Percentiles rank a stretch among this genome's conserved stretches.
Conservation (phyloP, 2,113 vertebrate species). For the Gymnarchus niloticus region DNA sequence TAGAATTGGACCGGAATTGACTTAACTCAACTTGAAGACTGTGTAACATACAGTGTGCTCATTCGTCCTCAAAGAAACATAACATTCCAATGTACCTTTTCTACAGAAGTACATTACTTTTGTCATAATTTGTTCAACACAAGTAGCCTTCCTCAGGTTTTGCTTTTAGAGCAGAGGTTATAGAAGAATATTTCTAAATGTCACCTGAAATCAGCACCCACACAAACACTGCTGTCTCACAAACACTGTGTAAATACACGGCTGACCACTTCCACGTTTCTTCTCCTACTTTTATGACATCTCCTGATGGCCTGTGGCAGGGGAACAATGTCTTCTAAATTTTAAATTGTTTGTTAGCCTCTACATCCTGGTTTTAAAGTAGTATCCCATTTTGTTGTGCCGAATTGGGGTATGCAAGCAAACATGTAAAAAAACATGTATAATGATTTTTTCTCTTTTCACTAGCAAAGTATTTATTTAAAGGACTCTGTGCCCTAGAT, state of each 20-base stretch:
- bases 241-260: neutral
- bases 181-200: neutral
- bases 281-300: neutral
- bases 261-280: neutral
- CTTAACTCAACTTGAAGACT: no score
- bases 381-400: neutral
- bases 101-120: no score
- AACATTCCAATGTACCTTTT: no score
- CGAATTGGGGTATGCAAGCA: neutral
- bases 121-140: no score
- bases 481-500: slow-evolving; percentile 6
- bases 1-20: neutral
- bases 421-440: neutral
- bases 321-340: neutral
- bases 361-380: neutral
- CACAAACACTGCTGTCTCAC: no score
- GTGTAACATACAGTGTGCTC: no score
- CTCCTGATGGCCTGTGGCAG: neutral
- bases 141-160: no score
- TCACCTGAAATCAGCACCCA: no score
- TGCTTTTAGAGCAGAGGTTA: no score
- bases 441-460: neutral
- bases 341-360: neutral
- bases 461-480: neutral
- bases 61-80: no score